Percentiles rank a stretch among this genome's conserved stretches.
Conservation (phyloP, 2,888 invertebrate genomes). For the Chrysolina haemoptera region DNA sequence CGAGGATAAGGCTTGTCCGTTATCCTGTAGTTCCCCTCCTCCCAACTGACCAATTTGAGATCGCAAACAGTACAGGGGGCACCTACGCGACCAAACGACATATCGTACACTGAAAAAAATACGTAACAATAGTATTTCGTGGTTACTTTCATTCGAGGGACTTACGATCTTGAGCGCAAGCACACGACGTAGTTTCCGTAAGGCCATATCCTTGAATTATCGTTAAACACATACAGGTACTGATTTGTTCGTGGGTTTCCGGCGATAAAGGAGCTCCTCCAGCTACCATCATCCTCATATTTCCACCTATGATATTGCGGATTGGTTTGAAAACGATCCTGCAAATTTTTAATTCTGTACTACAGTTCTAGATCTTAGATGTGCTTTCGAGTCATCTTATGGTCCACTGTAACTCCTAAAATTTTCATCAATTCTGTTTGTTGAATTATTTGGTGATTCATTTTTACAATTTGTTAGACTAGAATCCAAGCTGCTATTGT, state of each 20-base stretch:
- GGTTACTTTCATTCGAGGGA: conserved; percentile 46
- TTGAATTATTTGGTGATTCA: too few relatives aligned
- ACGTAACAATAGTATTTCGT: not conserved
- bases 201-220: conserved; percentile 96
- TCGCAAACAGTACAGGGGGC: conserved; percentile 89
- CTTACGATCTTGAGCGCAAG: conserved; percentile 86
- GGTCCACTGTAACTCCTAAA: too few relatives aligned
- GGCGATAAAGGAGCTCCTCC: conserved; percentile 97
- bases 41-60: conserved; percentile 92
- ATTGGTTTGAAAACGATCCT: conserved; percentile 75
- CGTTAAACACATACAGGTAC: conserved; percentile 90
- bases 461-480: too few relatives aligned
- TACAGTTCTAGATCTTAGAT: too few relatives aligned
- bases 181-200: conserved; percentile 97
- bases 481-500: too few relatives aligned
- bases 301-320: conserved; percentile 85
- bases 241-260: conserved; percentile 95
- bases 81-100: conserved; percentile 85
- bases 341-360: conserved; percentile 34
- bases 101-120: conserved; percentile 62
- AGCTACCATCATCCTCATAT: conserved; percentile 87
- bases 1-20: conserved; percentile 89
- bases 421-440: too few relatives aligned
- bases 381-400: too few relatives aligned
- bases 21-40: conserved; percentile 92